phyloP scores from a whole-genome alignment of 2,888 invertebrate species.

The Papilio protenor region DNA sequence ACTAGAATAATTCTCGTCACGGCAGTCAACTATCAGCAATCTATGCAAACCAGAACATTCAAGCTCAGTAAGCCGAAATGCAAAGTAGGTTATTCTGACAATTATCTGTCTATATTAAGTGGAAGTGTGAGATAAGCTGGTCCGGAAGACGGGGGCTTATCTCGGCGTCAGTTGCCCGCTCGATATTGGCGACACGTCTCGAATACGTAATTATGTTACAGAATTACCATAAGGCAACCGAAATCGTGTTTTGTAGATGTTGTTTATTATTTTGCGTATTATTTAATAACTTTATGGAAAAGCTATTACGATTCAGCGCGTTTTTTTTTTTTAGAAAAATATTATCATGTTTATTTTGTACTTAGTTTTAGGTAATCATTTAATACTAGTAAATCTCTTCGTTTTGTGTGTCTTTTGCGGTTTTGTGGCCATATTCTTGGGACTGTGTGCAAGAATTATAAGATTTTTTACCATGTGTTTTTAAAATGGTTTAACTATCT shows the following conservation, averaged over 20 bases:
- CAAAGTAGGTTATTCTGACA: slow-evolving; percentile 43
- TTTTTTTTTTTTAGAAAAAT: background rate
- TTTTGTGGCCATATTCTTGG: background rate
- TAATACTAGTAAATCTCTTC: background rate
- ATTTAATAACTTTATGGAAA: background rate
- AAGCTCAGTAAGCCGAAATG: slow-evolving; percentile 30
- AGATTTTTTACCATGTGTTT: background rate
- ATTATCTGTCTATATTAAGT: slow-evolving; percentile 53
- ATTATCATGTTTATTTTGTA: background rate
- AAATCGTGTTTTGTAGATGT: slow-evolving; percentile 30
- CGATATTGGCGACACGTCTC: slow-evolving; percentile 67
- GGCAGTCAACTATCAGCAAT: slow-evolving; percentile 23
- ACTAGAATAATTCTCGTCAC: background rate
- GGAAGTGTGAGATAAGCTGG: slow-evolving; percentile 53
- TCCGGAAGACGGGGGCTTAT: slow-evolving; percentile 55
- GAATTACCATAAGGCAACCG: slow-evolving; percentile 28
- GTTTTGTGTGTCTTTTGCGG: background rate
- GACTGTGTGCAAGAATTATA: background rate
- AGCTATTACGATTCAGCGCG: background rate
- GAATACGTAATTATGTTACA: slow-evolving; percentile 54
- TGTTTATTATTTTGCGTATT: slow-evolving; percentile 1
- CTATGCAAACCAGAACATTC: slow-evolving; percentile 32
- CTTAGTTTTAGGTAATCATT: background rate
- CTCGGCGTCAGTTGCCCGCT: slow-evolving; percentile 61
- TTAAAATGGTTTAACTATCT: no score